phyloP scores from a whole-genome alignment of 2,888 invertebrate species.

The Phengaris arion region DNA sequence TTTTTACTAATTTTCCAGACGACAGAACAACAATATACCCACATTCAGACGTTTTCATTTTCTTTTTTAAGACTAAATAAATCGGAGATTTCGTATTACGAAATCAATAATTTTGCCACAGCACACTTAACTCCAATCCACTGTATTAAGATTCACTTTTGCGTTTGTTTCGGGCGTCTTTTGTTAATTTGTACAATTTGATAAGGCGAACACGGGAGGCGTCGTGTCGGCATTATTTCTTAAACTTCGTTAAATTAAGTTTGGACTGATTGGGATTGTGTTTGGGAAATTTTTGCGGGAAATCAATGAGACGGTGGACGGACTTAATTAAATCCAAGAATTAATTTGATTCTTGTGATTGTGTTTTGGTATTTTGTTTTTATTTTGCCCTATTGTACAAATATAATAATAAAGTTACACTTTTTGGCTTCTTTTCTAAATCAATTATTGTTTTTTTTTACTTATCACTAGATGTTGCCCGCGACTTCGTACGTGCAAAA shows the following conservation, averaged over 20 bases:
- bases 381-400: no score
- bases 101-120: neutral
- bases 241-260: conserved; percentile 25
- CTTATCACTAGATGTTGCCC: no score
- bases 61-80: neutral
- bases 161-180: neutral
- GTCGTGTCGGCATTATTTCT: conserved; percentile 20
- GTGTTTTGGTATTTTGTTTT: neutral
- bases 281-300: conserved; percentile 11
- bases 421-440: no score
- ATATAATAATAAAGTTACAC: no score
- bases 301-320: neutral
- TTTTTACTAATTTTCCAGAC: neutral
- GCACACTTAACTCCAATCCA: neutral
- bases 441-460: no score
- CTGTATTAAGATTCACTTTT: neutral
- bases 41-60: neutral
- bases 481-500: no score
- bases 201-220: conserved; percentile 16
- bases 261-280: conserved; percentile 23
- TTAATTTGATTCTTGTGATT: conserved; percentile 3
- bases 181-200: conserved; percentile 27
- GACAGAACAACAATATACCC: neutral
- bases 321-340: conserved; percentile 16
- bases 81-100: neutral